phyloP scores from a whole-genome alignment of 1,140 invertebrate genomes.

The Schlechtendalia chinensis region DNA sequence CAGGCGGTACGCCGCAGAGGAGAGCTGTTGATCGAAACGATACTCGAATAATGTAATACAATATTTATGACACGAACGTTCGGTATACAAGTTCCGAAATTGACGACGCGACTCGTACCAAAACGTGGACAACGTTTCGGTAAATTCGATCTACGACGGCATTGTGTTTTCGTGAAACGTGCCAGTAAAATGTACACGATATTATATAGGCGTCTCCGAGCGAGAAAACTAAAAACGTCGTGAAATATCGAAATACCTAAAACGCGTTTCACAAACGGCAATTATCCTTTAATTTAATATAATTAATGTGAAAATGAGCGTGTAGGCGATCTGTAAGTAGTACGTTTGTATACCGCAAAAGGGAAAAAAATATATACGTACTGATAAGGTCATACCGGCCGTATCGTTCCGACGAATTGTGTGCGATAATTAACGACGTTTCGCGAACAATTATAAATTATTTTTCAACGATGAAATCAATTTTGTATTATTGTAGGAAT shows the following conservation, averaged over 20 bases:
- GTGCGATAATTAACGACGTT: not conserved
- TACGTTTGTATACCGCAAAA: not conserved
- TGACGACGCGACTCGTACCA: not conserved
- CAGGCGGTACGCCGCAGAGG: too few species aligned
- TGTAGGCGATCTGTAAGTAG: conserved; percentile 10
- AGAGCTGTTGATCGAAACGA: too few species aligned
- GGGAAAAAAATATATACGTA: too few species aligned
- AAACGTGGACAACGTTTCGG: not conserved
- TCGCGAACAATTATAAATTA: not conserved
- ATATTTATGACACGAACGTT: too few species aligned
- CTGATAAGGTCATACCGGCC: not conserved
- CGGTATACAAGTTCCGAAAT: too few species aligned
- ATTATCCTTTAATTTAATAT: not conserved
- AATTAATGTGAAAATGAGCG: not conserved
- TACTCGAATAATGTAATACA: too few species aligned
- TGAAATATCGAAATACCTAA: not conserved
- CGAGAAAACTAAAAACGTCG: not conserved
- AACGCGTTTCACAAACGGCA: not conserved
- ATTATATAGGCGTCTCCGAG: not conserved
- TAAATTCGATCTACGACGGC: not conserved
- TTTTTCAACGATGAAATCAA: not conserved
- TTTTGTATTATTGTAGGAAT: not conserved
- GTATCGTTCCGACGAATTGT: not conserved
- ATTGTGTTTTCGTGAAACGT: too few species aligned
- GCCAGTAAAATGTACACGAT: too few species aligned